Conservation (phyloP, 2,888 invertebrate genomes). For the Tenthredo scrophulariae region DNA sequence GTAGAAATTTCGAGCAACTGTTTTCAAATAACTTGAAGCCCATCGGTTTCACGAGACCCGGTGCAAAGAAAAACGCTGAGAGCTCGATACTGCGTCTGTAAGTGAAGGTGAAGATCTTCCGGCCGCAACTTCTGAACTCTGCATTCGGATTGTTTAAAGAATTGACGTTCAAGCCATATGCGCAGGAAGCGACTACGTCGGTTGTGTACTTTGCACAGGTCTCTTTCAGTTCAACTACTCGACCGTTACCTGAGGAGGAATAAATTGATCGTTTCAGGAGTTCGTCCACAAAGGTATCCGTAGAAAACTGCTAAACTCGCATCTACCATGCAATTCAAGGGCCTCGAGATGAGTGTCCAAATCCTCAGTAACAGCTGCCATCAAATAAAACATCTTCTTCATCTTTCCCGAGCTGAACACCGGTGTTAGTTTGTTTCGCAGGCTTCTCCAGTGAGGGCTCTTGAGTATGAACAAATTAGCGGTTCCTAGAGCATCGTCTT, state of each 20-base stretch:
- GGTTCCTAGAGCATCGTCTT: conserved; percentile 74
- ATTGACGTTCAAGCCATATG: conserved; percentile 79
- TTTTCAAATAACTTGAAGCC: conserved; percentile 75
- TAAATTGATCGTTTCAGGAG: background rate
- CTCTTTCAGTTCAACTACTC: conserved; percentile 70
- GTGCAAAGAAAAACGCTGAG: conserved; percentile 77
- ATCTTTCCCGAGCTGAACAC: conserved; percentile 76
- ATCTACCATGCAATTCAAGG: conserved; percentile 63
- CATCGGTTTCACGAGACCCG: conserved; percentile 72
- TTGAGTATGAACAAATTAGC: conserved; percentile 78
- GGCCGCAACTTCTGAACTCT: conserved; percentile 77
- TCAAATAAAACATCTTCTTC: conserved; percentile 70
- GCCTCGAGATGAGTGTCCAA: conserved; percentile 62
- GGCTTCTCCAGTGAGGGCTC: conserved; percentile 77
- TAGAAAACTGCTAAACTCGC: too few species aligned
- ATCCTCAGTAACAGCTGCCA: conserved; percentile 65
- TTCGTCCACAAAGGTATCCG: background rate
- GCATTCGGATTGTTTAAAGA: conserved; percentile 76
- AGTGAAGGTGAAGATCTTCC: conserved; percentile 75
- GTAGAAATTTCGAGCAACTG: conserved; percentile 73
- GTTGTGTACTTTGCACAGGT: conserved; percentile 70
- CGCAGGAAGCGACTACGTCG: conserved; percentile 79
- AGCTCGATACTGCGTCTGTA: conserved; percentile 74
- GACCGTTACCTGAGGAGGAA: conserved; percentile 59
- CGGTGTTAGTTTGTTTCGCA: conserved; percentile 78